Base-by-base conservation (phyloP, 2,797 vertebrate genomes). In the Pangasius larnaudii region DNA sequence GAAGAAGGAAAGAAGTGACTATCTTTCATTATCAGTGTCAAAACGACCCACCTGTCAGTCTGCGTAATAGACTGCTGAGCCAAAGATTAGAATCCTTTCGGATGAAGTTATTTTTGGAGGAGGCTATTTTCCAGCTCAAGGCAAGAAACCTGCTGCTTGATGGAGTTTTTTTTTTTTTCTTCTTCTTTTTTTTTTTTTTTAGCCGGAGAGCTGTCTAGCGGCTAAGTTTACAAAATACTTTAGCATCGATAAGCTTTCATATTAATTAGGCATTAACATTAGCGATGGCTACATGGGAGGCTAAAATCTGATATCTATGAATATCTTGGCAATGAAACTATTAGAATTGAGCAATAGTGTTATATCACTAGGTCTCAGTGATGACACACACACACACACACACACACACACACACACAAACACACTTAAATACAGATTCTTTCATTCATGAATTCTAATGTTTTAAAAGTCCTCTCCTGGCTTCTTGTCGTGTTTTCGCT, bases 31-130 rank as follows among this genome's bases (percentile, higher is more conserved):
- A 94, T 91, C 91, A 89, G 93, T 93, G 94, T 95, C 94, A 78
- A 81, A 93, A 94, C 93, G 92, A 91, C 93, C 94, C 88, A 90
- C 89, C 95, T 95, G 96, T 94, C 95, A 94, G 86, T 96, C 95
- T 95, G 94, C 90, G 93, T 93, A 94, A 93, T 92, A 91, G 90
- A 88, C 91, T 86, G 90, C 89, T 90, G 84, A 91, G 90, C 86
- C 87, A 88, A 79, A 90, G 65, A 72, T 90, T 89, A 86, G 86
- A 89, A 81, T 69, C 84, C 83, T 59, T 78, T 67, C 80, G 82
- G 67, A 22, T 84, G 85, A 83, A 86, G 83, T 67, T 88, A 89
- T 93, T 89, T 93, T 87, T 89, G 88, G 87, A 69, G 27, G 49
- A 89, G 33, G 24, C 53, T 75, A 79, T 59, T 87, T 91, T 86